Base-by-base conservation (phyloP, 2,797 vertebrate genomes). In the Pipistrellus pygmaeus region DNA sequence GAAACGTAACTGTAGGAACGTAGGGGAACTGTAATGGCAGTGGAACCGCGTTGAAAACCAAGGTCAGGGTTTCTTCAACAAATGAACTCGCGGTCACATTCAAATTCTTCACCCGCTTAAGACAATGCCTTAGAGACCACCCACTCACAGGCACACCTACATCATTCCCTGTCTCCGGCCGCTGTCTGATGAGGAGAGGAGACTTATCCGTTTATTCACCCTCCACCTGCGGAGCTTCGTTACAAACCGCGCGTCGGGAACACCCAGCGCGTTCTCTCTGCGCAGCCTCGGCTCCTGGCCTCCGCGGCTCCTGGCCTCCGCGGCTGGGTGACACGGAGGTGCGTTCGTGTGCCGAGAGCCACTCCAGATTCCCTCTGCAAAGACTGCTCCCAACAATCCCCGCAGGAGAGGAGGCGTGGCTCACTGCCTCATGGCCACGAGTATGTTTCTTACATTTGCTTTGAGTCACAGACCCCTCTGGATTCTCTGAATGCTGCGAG, bases 281-380 rank as follows among this genome's bases (percentile, higher is more conserved):
- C n/a, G 20, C 18, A 68, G 75, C 86, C 64, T 46, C 71, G 93
- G 85, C 66, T 41, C 53, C 91, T 76, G 86, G 89, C 81, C 90
- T 88, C 75, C 88, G 57, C 64, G 80, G 38, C 76, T 71, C 53
- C 91, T 76, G 86, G 89, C 81, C 90, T 88, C 75, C 88, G 57
- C 64, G 80, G 38, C 76, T 71, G 46, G 23, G 9, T 82, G 73
- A 82, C 85, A 92, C 20, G 14, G 14, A 88, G 75, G 32, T 35
- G 30, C n/a, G 64, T 71, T 78, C 84, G 76, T 3, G 1, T 14
- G 81, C 27, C 14, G 30, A 78, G 8, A 51, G 86, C 30, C 68
- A 14, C 80, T 83, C 85, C 82, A 82, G 48, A 81, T 8, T 41
- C 38, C 38, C 38, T 41, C 38, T 41, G 38, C 38, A 7, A 41